A percentile compares a stretch with the other conserved stretches of the same genome.
Evolutionary conservation across 2,888 invertebrate species (phyloP).

Genomic region (Drosophila ezoana): DNA sequence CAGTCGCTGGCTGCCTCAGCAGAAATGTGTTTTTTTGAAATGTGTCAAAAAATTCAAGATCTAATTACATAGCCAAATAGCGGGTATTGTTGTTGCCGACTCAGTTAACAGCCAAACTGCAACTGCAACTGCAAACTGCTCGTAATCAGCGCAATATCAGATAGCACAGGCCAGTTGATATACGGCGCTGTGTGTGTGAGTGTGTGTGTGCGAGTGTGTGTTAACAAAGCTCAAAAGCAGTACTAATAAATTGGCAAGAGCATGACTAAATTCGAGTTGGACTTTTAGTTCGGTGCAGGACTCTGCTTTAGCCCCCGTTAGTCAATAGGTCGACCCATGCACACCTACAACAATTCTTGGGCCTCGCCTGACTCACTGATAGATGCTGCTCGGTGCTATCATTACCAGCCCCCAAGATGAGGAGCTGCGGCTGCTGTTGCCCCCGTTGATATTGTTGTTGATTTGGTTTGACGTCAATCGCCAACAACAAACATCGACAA

Average conservation of each 20-base stretch:
- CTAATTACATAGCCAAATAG: constrained; percentile 56
- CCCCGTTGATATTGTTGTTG: constrained; percentile 34
- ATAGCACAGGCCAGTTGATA: constrained; percentile 41
- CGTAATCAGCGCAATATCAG: constrained; percentile 56
- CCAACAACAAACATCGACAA: constrained; percentile 71
- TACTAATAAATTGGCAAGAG: constrained; percentile 9
- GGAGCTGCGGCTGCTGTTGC: constrained; percentile 26
- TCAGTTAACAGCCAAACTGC: constrained; percentile 51
- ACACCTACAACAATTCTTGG: constrained; percentile 56
- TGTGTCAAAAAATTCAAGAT: constrained; percentile 64
- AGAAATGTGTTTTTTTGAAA: constrained; percentile 42
- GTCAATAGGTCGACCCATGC: constrained; percentile 13
- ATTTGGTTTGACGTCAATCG: constrained; percentile 75
- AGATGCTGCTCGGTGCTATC: constrained; percentile 49
- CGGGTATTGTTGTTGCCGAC: constrained; percentile 14
- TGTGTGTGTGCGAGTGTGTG: not conserved
- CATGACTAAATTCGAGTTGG: not conserved
- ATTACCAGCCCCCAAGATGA: constrained; percentile 60
- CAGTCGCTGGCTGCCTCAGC: constrained; percentile 43
- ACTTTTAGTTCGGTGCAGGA: not conserved
- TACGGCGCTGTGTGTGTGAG: constrained; percentile 18
- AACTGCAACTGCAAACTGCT: constrained; percentile 50
- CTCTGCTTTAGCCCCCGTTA: not conserved
- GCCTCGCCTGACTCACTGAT: constrained; percentile 58
- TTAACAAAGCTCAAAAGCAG: not conserved